phyloP scores from a whole-genome alignment of 1,140 invertebrate genomes.

The Rhopalosiphum padi region DNA sequence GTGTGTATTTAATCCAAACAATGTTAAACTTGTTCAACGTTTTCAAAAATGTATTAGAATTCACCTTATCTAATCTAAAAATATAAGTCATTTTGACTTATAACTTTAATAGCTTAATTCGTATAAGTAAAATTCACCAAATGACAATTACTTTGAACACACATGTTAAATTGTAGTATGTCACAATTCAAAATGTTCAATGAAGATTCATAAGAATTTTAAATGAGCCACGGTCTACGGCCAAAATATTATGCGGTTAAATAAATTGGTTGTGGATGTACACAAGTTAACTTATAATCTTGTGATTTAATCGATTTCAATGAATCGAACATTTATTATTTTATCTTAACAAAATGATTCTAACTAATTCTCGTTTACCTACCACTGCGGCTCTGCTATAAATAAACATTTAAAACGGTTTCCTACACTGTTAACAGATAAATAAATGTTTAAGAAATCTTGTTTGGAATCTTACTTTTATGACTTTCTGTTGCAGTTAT shows the following conservation, averaged over 20 bases:
- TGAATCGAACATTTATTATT: neutral
- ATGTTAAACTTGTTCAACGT: conserved; percentile 1
- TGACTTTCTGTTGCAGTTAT: neutral
- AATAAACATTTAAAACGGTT: too few relatives aligned
- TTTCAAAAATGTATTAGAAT: neutral
- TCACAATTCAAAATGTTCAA: neutral
- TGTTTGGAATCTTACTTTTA: neutral
- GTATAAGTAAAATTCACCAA: neutral
- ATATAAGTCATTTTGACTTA: neutral
- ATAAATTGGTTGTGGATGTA: neutral
- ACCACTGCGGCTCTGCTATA: neutral
- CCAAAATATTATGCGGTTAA: neutral
- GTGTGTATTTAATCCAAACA: neutral
- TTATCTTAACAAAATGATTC: neutral
- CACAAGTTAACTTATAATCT: neutral
- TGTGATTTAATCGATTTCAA: neutral
- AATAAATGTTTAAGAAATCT: neutral
- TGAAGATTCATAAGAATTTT: neutral
- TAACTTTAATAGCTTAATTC: neutral
- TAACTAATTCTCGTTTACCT: neutral
- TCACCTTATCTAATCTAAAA: neutral
- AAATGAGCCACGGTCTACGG: neutral
- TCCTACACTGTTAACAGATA: neutral
- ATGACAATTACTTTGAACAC: neutral
- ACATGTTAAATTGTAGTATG: neutral